Base-by-base conservation (phyloP, 2,888 invertebrate genomes). In the Graphium colonna region DNA sequence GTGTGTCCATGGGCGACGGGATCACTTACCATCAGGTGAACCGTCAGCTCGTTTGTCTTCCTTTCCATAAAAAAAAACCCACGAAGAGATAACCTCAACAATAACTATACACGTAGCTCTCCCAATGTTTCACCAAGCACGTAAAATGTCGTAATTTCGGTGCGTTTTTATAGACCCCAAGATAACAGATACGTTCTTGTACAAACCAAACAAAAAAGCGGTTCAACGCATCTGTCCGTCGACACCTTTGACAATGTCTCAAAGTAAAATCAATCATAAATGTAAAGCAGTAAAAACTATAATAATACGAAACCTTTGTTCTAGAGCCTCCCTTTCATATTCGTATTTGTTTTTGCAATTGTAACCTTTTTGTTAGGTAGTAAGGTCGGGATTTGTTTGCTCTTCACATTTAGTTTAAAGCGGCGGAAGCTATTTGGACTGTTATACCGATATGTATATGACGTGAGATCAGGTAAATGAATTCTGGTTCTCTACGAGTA, bases 211-310 rank as follows among this genome's bases (percentile, higher is more conserved):
- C 55, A 63, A 61, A 58, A 65, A 65, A 65, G 60, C 60, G 58
- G 61, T 61, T 62, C 45, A 51, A 59, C 57, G 55, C 68, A 68
- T 67, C 68, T 68, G 68, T 59, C 58, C 50, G 51, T 59, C 53
- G 43, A 51, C 51, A 53, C 46, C 43, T 57, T 55, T 49, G 45
- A 44, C 16, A 51, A 43, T 13, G 1, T 33, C 15, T 7, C 55
- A 51, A 36, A 17, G 18, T 15, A 60, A 60, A 57, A 38, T 55
- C 4, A 55, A 60, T 59, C 49, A 38, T 63, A 59, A 42, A 1
- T 0, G 0, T 12, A 3, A 12, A 0, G 0, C 0, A 0, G 9
- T 52, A 62, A 53, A 54, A 58, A 36, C 43, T 1, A 57, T 31
- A 51, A 60, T 55, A 21, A 21, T 28, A 51, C 38, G 0, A 0